A percentile compares a stretch with the other conserved stretches of the same genome.
Conservation (phyloP, 2,797 vertebrate species). For the Sciurus carolinensis region DNA sequence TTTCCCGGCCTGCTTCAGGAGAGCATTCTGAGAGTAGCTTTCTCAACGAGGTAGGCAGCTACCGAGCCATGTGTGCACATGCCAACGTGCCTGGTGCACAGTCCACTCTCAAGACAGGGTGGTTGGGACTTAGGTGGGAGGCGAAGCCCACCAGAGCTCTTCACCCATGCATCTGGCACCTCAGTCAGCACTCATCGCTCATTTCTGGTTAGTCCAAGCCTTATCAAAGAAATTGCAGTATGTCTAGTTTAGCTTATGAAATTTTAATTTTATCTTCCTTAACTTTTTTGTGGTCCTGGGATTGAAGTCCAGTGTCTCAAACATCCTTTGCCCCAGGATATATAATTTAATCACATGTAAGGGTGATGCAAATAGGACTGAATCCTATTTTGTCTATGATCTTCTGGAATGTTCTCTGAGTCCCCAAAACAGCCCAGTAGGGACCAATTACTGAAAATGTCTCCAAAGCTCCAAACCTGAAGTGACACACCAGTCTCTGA, state of each 20-base stretch:
- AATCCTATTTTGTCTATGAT: fast-evolving
- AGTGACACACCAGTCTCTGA: neutral
- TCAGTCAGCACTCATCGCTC: neutral
- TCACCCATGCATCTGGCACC: neutral
- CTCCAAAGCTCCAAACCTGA: neutral
- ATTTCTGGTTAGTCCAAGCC: neutral
- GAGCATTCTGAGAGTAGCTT: neutral
- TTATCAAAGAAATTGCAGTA: neutral
- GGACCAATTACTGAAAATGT: neutral
- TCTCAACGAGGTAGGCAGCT: neutral
- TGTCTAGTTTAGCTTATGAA: neutral
- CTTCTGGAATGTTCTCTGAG: neutral
- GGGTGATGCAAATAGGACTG: neutral
- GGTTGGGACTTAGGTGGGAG: neutral
- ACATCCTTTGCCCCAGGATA: neutral
- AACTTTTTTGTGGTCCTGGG: neutral
- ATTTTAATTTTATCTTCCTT: no score
- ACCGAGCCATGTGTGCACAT: neutral
- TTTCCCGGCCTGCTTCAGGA: neutral
- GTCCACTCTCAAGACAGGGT: neutral
- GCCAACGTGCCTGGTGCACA: fast-evolving
- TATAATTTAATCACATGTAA: neutral
- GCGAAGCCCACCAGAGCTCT: neutral
- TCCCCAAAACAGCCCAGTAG: neutral
- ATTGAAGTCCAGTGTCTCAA: neutral